Conservation (phyloP, 37 sponge, comb jelly and placozoan genomes). For the Crambe crambe region DNA sequence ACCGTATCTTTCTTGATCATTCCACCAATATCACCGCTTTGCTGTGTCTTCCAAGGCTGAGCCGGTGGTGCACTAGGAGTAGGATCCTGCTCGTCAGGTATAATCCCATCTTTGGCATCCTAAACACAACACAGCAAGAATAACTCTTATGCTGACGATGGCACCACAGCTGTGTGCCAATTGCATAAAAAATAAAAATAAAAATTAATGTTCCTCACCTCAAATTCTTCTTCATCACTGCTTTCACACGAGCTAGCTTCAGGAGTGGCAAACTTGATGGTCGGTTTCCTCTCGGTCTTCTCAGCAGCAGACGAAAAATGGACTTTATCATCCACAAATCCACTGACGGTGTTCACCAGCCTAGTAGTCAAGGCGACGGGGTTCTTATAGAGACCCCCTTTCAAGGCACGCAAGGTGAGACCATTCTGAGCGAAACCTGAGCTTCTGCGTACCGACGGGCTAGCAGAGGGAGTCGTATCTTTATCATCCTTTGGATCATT, state of each 20-base stretch:
- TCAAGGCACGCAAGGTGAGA: constrained; percentile 25
- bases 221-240: constrained; percentile 36
- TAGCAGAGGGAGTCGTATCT: background rate
- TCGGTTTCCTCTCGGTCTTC: background rate
- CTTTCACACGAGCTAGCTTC: background rate
- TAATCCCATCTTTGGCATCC: constrained; percentile 15
- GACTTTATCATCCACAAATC: constrained; percentile 34
- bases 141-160: too few relatives aligned
- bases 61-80: constrained; percentile 23
- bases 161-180: too few relatives aligned
- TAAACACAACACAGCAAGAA: background rate
- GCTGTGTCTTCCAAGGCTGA: constrained; percentile 5
- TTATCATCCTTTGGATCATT: background rate
- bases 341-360: constrained; percentile 52
- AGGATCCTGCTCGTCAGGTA: background rate
- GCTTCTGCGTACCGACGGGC: background rate
- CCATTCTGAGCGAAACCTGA: background rate
- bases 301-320: background rate
- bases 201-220: constrained; percentile 5
- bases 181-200: too few relatives aligned
- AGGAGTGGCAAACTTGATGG: background rate
- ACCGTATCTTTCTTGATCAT: background rate
- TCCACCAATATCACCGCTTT: background rate
- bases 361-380: constrained; percentile 61
- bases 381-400: constrained; percentile 12